phyloP scores from a whole-genome alignment of 2,113 vertebrate species.

The Ciconia stormi region DNA sequence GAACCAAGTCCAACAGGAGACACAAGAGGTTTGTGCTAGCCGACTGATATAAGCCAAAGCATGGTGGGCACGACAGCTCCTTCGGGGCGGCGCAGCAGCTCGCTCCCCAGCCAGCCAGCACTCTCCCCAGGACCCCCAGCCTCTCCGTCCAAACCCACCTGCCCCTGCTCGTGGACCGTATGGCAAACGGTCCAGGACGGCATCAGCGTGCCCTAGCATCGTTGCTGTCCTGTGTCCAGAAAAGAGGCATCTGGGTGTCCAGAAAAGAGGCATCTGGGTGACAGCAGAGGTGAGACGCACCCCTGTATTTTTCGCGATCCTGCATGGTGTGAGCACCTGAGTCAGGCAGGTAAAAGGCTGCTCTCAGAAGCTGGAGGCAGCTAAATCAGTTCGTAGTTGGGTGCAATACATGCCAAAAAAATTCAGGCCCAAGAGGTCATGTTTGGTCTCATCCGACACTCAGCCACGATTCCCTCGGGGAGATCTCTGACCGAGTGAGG shows the following conservation, averaged over 20 bases:
- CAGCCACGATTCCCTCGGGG: background rate
- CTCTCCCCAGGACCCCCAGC: background rate
- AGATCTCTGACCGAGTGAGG: background rate
- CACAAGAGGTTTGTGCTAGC: background rate
- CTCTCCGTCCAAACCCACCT: background rate
- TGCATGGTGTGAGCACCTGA: accelerated
- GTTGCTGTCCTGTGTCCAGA: background rate
- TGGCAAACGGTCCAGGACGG: background rate
- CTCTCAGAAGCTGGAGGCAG: background rate
- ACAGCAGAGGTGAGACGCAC: background rate
- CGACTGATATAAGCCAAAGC: background rate
- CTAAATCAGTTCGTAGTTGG: background rate
- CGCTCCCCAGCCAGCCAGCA: background rate
- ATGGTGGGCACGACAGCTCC: accelerated
- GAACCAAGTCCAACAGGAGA: background rate
- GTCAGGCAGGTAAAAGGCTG: background rate
- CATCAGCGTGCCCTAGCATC: background rate
- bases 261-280: accelerated
- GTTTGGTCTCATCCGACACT: background rate
- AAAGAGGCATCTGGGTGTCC: accelerated
- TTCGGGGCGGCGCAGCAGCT: background rate
- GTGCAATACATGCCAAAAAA: background rate
- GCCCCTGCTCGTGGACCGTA: background rate
- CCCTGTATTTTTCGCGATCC: background rate
- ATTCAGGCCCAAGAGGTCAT: background rate